phyloP scores from a whole-genome alignment of 2,888 invertebrate species.

The Mellilla xanthometata region DNA sequence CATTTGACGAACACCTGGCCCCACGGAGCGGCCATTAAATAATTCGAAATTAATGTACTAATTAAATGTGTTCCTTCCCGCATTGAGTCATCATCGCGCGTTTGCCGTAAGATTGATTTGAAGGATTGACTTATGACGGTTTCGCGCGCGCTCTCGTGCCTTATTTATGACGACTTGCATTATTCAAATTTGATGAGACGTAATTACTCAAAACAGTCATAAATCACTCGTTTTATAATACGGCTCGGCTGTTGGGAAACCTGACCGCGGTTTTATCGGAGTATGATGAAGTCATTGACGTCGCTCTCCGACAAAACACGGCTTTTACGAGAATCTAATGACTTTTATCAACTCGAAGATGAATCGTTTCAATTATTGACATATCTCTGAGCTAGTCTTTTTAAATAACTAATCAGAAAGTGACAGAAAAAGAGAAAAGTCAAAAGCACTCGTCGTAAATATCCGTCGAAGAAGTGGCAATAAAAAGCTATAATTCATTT shows the following conservation, averaged over 20 bases:
- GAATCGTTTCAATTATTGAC: slow-evolving; percentile 42
- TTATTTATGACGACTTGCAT: slow-evolving; percentile 74
- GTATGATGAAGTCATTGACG: slow-evolving; percentile 67
- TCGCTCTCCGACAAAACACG: slow-evolving; percentile 53
- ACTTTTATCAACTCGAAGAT: slow-evolving; percentile 51
- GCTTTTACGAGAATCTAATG: slow-evolving; percentile 63
- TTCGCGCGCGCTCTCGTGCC: slow-evolving; percentile 60
- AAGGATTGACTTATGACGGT: slow-evolving; percentile 74
- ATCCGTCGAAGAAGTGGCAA: slow-evolving; percentile 52
- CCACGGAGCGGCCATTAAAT: slow-evolving; percentile 62
- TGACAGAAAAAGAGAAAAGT: slow-evolving; percentile 45
- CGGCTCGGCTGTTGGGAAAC: slow-evolving; percentile 64
- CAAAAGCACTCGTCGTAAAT: slow-evolving; percentile 54
- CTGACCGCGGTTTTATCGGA: slow-evolving; percentile 53
- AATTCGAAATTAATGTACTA: slow-evolving; percentile 77
- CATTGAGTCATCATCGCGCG: slow-evolving; percentile 71
- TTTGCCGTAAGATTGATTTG: slow-evolving; percentile 71
- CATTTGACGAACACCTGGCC: slow-evolving; percentile 78
- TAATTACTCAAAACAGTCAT: slow-evolving; percentile 79
- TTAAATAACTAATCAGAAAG: slow-evolving; percentile 40
- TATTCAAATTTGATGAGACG: slow-evolving; percentile 81
- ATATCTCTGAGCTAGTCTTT: slow-evolving; percentile 32
- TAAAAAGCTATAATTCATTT: slow-evolving; percentile 80
- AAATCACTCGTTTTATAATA: slow-evolving; percentile 75
- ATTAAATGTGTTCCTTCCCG: slow-evolving; percentile 74